These are phyloP conservation scores for Caranx melampygus DNA, from an alignment of 2,113 vertebrate genomes.

Conservation along the genomic window DNA sequence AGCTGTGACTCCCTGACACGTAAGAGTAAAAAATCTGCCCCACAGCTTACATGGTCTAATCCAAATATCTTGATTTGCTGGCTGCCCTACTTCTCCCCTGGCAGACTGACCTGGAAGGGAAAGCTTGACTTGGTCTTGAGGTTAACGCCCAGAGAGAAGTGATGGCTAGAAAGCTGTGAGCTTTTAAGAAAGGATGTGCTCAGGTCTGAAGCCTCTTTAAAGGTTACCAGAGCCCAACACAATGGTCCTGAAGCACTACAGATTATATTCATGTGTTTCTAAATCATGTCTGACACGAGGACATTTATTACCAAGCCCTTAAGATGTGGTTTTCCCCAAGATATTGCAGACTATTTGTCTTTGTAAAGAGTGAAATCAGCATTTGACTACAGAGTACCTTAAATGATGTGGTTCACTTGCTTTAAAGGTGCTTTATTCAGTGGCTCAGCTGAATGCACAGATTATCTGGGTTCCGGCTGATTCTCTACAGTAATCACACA, in stretches of 20 bases:
- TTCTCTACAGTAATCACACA: slow-evolving; percentile 11
- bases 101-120: slow-evolving; percentile 32
- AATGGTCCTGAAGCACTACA: slow-evolving; percentile 6
- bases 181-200: slow-evolving; percentile 20
- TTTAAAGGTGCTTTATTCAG: slow-evolving; percentile 2
- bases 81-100: slow-evolving; percentile 37
- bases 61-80: slow-evolving; percentile 51
- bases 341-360: slow-evolving; percentile 19
- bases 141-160: slow-evolving; percentile 50
- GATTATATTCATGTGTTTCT: slow-evolving; percentile 43
- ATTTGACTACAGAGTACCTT: background rate
- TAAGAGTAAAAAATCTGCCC: slow-evolving; percentile 30
- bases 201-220: background rate
- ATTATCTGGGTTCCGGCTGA: slow-evolving; percentile 12
- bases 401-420: slow-evolving; percentile 4
- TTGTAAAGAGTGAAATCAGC: slow-evolving; percentile 17
- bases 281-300: slow-evolving; percentile 36
- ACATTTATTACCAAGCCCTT: slow-evolving; percentile 22
- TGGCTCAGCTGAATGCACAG: slow-evolving; percentile 23
- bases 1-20: slow-evolving; percentile 41
- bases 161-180: slow-evolving; percentile 13
- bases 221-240: slow-evolving; percentile 36
- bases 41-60: slow-evolving; percentile 36
- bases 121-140: slow-evolving; percentile 21
- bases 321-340: slow-evolving; percentile 5